A percentile compares a stretch with the other conserved stretches of the same genome.
phyloP scores from a whole-genome alignment of 2,888 invertebrate species.

The Heliconius aoede region DNA sequence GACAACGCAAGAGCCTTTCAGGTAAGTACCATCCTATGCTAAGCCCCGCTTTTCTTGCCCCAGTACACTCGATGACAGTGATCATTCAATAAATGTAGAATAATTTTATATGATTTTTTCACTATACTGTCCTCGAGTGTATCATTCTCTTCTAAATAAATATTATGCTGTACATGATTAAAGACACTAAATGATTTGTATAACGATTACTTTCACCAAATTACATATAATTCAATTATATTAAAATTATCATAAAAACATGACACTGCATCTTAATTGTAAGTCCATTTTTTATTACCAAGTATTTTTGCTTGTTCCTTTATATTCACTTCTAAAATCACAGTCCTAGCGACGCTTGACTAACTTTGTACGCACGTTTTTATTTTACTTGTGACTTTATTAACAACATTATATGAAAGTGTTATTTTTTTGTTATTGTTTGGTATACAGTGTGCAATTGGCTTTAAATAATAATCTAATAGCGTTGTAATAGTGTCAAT shows the following conservation, averaged over 20 bases:
- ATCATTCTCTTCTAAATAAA: conserved; percentile 5
- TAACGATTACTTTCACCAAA: conserved; percentile 13
- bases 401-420: conserved; percentile 14
- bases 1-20: conserved; percentile 89
- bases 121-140: conserved; percentile 14
- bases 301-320: conserved; percentile 14
- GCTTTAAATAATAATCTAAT: conserved; percentile 27
- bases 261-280: conserved; percentile 35
- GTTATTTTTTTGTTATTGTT: conserved; percentile 46
- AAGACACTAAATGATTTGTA: conserved; percentile 26
- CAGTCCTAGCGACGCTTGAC: conserved; percentile 34
- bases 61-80: conserved; percentile 67
- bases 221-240: neutral
- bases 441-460: conserved; percentile 44
- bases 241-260: conserved; percentile 14
- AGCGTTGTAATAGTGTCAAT: conserved; percentile 3
- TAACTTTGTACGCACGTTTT: conserved; percentile 35
- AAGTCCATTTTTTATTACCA: conserved; percentile 28
- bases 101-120: neutral
- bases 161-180: conserved; percentile 9
- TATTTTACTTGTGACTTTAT: conserved; percentile 29
- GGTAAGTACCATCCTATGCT: conserved; percentile 88
- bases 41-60: conserved; percentile 67
- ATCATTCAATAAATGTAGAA: neutral
- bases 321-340: conserved; percentile 32